A percentile compares a stretch with the other conserved stretches of the same genome.
Evolutionary conservation across 2,888 invertebrate species (phyloP).

Genomic region (Hofmannophila pseudospretella): DNA sequence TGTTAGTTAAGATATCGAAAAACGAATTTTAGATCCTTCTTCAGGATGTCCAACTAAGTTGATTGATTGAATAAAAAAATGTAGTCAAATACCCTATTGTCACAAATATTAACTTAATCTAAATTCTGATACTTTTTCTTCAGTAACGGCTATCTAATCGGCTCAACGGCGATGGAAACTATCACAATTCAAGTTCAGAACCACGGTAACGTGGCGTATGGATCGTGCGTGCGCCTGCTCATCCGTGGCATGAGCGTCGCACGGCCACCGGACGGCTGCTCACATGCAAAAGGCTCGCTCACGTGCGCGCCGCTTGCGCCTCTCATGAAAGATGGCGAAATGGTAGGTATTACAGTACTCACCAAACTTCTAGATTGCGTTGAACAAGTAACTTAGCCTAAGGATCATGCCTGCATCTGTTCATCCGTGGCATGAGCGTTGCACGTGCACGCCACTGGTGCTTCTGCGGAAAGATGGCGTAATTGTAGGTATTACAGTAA

Average conservation of each 20-base stretch:
- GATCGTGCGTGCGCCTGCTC: slow-evolving; percentile 28
- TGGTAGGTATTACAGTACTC: neutral
- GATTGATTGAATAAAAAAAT: too few relatives aligned
- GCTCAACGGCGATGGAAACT: slow-evolving; percentile 28
- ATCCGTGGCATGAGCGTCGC: slow-evolving; percentile 18
- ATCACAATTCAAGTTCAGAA: slow-evolving; percentile 29
- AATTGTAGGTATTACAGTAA: neutral
- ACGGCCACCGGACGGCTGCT: neutral
- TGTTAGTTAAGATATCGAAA: too few relatives aligned
- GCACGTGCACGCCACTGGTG: neutral
- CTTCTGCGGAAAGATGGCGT: too few relatives aligned
- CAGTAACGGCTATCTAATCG: slow-evolving; percentile 29
- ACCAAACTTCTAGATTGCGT: too few relatives aligned
- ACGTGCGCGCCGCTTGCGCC: neutral
- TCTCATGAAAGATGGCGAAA: too few relatives aligned
- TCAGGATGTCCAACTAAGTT: too few relatives aligned
- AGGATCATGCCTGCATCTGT: slow-evolving; percentile 30
- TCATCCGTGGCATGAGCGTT: slow-evolving; percentile 18
- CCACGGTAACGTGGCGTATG: slow-evolving; percentile 43
- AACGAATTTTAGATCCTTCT: too few relatives aligned
- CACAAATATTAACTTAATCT: too few relatives aligned
- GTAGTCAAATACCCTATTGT: too few relatives aligned
- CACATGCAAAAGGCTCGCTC: too few relatives aligned
- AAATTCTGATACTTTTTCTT: too few relatives aligned
- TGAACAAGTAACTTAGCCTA: slow-evolving; percentile 52